Percentiles rank a stretch among this genome's conserved stretches.
phyloP scores from a whole-genome alignment of 64 coral and sea anemone species.

The Astreopora myriophthalma region DNA sequence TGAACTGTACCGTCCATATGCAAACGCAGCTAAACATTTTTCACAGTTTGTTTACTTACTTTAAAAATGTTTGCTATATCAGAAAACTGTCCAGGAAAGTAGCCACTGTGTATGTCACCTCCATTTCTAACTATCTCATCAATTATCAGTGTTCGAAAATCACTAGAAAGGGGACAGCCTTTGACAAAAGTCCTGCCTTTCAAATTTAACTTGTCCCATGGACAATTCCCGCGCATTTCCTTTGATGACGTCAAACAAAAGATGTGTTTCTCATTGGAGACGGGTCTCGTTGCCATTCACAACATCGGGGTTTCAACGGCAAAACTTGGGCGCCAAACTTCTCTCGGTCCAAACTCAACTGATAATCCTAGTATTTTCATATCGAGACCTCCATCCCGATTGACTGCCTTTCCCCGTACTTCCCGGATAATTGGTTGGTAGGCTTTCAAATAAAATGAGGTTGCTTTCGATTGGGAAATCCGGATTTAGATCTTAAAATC shows the following conservation, averaged over 20 bases:
- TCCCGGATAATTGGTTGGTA: no score
- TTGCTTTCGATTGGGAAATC: no score
- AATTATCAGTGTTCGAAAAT: slow-evolving; percentile 4
- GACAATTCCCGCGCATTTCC: background rate
- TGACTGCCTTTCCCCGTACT: no score
- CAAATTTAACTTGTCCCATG: background rate
- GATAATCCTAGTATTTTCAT: no score
- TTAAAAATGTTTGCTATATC: slow-evolving; percentile 21
- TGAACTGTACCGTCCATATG: background rate
- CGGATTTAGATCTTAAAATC: no score
- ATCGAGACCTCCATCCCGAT: no score
- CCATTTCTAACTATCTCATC: slow-evolving; percentile 41
- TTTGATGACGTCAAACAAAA: background rate
- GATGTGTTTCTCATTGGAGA: background rate
- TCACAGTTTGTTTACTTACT: background rate
- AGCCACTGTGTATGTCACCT: background rate
- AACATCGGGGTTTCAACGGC: background rate
- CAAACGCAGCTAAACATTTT: slow-evolving; percentile 20
- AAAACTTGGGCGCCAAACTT: background rate
- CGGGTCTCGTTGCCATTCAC: background rate
- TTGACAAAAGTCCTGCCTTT: slow-evolving; percentile 13
- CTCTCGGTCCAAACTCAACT: background rate
- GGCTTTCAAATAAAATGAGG: no score
- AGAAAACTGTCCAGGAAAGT: slow-evolving; percentile 33
- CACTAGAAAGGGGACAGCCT: background rate